A percentile compares a stretch with the other conserved stretches of the same genome.
Evolutionary conservation across 2,797 vertebrate species (phyloP).

Genomic region (Thalassophryne amazonica): DNA sequence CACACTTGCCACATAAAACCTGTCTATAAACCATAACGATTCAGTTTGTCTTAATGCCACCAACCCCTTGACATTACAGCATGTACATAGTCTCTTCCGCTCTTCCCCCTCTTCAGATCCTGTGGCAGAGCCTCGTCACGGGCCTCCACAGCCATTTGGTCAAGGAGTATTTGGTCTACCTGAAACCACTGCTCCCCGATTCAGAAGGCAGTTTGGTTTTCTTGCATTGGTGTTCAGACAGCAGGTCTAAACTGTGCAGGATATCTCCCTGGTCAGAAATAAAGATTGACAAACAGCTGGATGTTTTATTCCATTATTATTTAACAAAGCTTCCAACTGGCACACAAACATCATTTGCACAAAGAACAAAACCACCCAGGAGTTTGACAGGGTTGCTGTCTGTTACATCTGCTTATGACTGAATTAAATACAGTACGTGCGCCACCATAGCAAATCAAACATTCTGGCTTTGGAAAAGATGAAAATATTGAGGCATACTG

Average conservation of each 20-base stretch:
- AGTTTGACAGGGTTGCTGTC: no score
- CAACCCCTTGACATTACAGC: no score
- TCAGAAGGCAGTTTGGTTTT: conserved; percentile 36
- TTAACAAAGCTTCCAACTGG: no score
- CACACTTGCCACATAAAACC: conserved; percentile 17
- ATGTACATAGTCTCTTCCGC: not conserved
- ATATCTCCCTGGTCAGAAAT: conserved; percentile 47
- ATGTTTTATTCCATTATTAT: no score
- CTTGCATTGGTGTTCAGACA: conserved; percentile 37
- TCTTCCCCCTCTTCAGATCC: conserved; percentile 1
- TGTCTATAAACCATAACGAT: conserved; percentile 36
- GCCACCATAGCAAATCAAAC: no score
- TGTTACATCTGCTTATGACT: no score
- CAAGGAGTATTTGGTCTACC: conserved; percentile 1
- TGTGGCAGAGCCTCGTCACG: not conserved
- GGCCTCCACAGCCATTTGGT: not conserved
- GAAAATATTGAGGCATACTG: no score
- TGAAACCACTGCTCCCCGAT: conserved; percentile 8
- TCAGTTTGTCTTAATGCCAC: conserved; percentile 2
- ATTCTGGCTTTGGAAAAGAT: no score
- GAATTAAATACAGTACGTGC: no score
- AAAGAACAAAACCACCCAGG: no score
- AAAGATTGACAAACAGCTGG: conserved; percentile 55
- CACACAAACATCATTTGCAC: no score
- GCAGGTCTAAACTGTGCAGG: conserved; percentile 52